Evolutionary conservation across 2,797 vertebrate species (phyloP).

Genomic region (Geotrypetes seraphini): DNA sequence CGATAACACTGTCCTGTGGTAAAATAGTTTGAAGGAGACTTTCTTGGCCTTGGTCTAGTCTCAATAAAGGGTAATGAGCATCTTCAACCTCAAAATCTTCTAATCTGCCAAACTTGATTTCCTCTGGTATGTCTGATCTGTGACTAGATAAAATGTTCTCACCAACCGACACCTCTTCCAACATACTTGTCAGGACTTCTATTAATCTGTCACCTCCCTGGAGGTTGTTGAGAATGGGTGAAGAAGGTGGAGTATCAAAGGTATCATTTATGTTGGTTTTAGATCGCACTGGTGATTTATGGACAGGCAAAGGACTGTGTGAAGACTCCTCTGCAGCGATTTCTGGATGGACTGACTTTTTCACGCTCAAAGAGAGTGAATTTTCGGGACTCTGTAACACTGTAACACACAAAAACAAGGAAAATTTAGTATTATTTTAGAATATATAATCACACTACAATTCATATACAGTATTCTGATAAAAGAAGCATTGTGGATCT

Average conservation of each 20-base stretch:
- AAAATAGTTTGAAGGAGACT: constrained; percentile 17
- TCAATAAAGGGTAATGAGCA: constrained; percentile 34
- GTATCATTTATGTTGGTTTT: constrained; percentile 45
- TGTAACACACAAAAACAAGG: constrained; percentile 40
- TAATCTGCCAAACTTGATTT: constrained; percentile 42
- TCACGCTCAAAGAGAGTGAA: constrained; percentile 22
- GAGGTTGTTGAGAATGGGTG: constrained; percentile 25
- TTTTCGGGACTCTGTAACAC: constrained; percentile 24
- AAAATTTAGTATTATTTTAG: neutral
- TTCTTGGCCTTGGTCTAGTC: constrained; percentile 39
- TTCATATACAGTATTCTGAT: constrained; percentile 5
- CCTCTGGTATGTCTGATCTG: constrained; percentile 61
- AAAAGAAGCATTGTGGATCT: constrained; percentile 9
- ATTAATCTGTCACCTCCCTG: constrained; percentile 17
- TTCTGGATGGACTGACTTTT: constrained; percentile 27
- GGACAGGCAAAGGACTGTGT: constrained; percentile 33
- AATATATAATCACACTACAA: constrained; percentile 5
- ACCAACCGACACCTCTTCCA: constrained; percentile 23
- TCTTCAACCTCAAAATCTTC: constrained; percentile 32
- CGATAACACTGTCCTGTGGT: constrained; percentile 14
- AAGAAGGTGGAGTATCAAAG: constrained; percentile 27
- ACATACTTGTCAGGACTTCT: constrained; percentile 9
- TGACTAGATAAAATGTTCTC: constrained; percentile 31
- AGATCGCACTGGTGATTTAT: constrained; percentile 38
- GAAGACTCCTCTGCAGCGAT: constrained; percentile 26